These are phyloP conservation scores for Scaptomyza tumidula DNA, from an alignment of 2,888 invertebrate species.

Conservation along the genomic window DNA sequence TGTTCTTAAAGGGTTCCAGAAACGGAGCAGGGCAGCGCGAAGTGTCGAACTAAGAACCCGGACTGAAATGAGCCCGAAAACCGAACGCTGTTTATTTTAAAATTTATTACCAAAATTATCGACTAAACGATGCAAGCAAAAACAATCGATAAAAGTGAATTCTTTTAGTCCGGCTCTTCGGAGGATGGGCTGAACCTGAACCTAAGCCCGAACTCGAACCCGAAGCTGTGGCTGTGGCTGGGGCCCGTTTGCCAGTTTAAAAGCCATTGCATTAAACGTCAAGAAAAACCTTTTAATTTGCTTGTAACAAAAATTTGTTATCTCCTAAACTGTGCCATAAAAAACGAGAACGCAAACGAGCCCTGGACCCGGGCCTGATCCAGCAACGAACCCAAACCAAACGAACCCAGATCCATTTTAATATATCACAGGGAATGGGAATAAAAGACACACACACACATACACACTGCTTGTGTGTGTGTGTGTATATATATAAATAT, in stretches of 20 bases:
- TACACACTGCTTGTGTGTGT: neutral
- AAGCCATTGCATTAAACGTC: conserved; percentile 75
- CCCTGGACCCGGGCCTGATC: conserved; percentile 4
- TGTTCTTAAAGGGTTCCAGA: conserved; percentile 40
- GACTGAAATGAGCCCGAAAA: conserved; percentile 36
- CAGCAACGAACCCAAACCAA: conserved; percentile 9
- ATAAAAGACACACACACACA: conserved; percentile 16
- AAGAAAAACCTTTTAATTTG: conserved; percentile 83
- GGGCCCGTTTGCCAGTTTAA: conserved; percentile 58
- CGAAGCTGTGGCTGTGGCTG: neutral
- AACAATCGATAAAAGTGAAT: conserved; percentile 82
- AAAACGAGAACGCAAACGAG: conserved; percentile 73
- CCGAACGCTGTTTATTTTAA: conserved; percentile 75
- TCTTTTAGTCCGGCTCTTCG: conserved; percentile 56
- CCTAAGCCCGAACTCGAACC: neutral
- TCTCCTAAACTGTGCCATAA: conserved; percentile 83
- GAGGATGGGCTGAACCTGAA: conserved; percentile 18
- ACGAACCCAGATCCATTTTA: conserved; percentile 72
- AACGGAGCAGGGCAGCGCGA: conserved; percentile 5
- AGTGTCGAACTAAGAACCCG: neutral
- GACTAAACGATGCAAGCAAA: conserved; percentile 83
- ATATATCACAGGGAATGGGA: conserved; percentile 71
- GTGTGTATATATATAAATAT: neutral
- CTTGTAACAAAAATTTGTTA: conserved; percentile 83
- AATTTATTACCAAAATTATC: conserved; percentile 83